Conservation (phyloP, 2,888 invertebrate species). For the Gastrophysa polygoni region DNA sequence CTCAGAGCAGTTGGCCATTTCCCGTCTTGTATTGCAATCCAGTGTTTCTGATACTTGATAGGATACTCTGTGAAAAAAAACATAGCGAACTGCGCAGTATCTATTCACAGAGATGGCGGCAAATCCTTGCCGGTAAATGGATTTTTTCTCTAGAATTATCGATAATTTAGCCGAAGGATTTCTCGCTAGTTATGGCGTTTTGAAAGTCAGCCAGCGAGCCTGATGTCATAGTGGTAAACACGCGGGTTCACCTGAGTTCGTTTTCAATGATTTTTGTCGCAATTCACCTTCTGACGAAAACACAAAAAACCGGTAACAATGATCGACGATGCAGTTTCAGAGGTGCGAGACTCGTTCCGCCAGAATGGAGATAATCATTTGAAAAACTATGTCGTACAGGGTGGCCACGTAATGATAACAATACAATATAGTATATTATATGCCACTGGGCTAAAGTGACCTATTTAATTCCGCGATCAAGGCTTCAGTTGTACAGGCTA, state of each 20-base stretch:
- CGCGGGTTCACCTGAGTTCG: constrained; percentile 47
- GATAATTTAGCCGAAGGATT: constrained; percentile 39
- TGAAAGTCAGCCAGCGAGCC: constrained; percentile 30
- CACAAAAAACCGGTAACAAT: background rate
- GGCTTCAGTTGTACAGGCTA: too few species aligned
- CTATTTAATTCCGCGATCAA: too few species aligned
- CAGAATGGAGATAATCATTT: too few species aligned
- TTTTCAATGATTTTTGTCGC: constrained; percentile 51
- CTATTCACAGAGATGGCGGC: background rate
- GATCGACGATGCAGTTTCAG: background rate
- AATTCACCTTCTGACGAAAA: constrained; percentile 33
- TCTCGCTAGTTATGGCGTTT: constrained; percentile 37
- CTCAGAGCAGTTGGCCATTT: too few species aligned
- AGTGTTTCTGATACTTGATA: too few species aligned
- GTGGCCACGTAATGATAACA: too few species aligned
- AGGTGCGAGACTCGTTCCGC: background rate
- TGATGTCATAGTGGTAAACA: constrained; percentile 42
- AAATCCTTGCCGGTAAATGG: constrained; percentile 14
- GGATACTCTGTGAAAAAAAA: too few species aligned
- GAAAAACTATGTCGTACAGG: too few species aligned
- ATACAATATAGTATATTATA: too few species aligned
- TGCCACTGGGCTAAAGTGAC: too few species aligned
- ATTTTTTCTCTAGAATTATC: constrained; percentile 29
- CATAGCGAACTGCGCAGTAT: too few species aligned
- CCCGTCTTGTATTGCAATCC: too few species aligned